These are phyloP conservation scores for Cryptotis parvus DNA, from an alignment of 2,113 vertebrate genomes.

Conservation along the genomic window DNA sequence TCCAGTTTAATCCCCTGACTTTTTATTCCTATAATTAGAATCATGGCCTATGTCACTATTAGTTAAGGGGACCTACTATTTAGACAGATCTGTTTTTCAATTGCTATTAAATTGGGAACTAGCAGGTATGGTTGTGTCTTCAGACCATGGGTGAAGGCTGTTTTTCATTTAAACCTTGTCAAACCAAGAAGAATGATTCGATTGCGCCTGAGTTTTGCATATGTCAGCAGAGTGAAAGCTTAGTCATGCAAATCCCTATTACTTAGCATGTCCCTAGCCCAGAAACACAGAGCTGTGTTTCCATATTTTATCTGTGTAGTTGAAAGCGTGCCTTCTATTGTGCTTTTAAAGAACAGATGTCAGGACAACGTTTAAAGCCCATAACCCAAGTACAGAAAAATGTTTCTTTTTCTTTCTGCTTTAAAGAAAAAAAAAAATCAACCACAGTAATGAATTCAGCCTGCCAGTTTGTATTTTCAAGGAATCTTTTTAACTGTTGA, in stretches of 20 bases:
- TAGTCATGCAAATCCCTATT: conserved; percentile 88
- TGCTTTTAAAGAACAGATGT: conserved; percentile 85
- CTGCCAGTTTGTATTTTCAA: conserved; percentile 76
- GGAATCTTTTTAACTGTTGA: conserved; percentile 73
- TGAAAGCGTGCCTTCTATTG: conserved; percentile 82
- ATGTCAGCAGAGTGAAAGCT: conserved; percentile 84
- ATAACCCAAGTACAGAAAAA: conserved; percentile 76
- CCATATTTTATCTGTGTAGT: conserved; percentile 83
- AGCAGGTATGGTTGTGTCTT: conserved; percentile 65
- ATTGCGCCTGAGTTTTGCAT: conserved; percentile 81
- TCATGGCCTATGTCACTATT: conserved; percentile 52
- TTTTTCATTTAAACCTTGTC: conserved; percentile 83
- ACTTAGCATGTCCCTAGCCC: conserved; percentile 81
- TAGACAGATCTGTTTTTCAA: conserved; percentile 70
- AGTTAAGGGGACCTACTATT: conserved; percentile 72
- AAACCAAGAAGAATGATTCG: conserved; percentile 73
- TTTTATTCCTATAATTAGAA: conserved; percentile 69
- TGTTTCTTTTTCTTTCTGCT: conserved; percentile 80
- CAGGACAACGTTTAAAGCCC: conserved; percentile 79
- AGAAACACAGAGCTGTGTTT: conserved; percentile 68
- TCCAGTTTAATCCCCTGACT: conserved; percentile 51
- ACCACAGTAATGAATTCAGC: conserved; percentile 68
- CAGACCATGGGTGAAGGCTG: conserved; percentile 69
- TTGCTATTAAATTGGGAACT: conserved; percentile 62
- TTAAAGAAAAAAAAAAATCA: conserved; percentile 66